phyloP scores from a whole-genome alignment of 2,888 invertebrate species.

The Deilephila elpenor region DNA sequence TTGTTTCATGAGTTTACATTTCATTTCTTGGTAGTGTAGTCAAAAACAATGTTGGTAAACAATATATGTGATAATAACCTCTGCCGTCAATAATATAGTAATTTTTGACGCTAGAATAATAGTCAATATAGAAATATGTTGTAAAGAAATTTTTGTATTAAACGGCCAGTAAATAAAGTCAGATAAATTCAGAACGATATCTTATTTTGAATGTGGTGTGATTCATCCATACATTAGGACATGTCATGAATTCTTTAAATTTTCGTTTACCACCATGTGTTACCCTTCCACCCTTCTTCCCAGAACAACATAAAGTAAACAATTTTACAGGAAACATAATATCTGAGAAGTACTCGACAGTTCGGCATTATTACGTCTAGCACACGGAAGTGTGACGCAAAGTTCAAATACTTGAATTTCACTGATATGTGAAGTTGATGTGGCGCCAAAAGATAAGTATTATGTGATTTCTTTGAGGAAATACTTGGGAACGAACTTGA shows the following conservation, averaged over 20 bases:
- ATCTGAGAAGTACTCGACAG: neutral
- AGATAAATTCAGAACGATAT: too few relatives aligned
- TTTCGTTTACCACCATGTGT: neutral
- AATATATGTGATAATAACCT: neutral
- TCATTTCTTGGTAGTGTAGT: neutral
- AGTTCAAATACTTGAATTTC: constrained; percentile 10
- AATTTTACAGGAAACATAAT: neutral
- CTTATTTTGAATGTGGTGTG: too few relatives aligned
- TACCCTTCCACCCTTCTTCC: neutral
- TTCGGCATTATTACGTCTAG: neutral
- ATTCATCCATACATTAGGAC: neutral
- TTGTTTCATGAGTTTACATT: neutral
- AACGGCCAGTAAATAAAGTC: too few relatives aligned
- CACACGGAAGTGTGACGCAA: constrained; percentile 13
- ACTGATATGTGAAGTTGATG: neutral
- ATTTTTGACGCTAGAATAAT: too few relatives aligned
- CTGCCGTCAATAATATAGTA: too few relatives aligned
- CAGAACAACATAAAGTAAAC: neutral
- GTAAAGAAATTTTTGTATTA: too few relatives aligned
- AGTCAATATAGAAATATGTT: too few relatives aligned
- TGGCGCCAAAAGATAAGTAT: constrained; percentile 13
- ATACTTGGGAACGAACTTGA: neutral
- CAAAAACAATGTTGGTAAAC: neutral
- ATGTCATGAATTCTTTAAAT: neutral
- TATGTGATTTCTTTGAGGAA: neutral